These are phyloP conservation scores for Labia minor DNA, from an alignment of 2,888 invertebrate species.

Conservation along the genomic window DNA sequence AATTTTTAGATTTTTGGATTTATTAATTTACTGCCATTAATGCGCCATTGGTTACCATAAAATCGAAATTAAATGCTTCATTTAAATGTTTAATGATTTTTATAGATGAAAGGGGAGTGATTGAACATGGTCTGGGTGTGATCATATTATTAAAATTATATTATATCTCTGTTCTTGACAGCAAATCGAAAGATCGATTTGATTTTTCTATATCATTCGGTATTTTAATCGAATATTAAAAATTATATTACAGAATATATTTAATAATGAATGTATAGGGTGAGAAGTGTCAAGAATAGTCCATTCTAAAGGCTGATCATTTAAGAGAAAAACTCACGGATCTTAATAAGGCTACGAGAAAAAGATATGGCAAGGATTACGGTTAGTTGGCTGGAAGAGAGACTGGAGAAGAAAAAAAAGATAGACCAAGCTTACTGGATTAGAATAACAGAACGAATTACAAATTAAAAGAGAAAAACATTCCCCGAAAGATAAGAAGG, in stretches of 20 bases:
- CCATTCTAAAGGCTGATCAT: no score
- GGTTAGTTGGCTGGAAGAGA: background rate
- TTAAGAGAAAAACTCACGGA: background rate
- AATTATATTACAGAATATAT: no score
- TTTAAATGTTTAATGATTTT: constrained; percentile 4
- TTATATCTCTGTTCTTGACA: background rate
- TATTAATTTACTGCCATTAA: background rate
- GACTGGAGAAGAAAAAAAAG: background rate
- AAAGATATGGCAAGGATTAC: background rate
- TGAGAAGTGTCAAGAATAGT: no score
- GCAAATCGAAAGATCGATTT: background rate
- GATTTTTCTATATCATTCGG: no score
- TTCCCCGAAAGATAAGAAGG: no score
- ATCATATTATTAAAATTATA: background rate
- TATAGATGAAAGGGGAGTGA: background rate
- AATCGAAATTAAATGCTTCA: background rate
- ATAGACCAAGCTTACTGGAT: background rate
- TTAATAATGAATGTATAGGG: no score
- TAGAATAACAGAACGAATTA: background rate
- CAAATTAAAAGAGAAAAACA: constrained; percentile 5
- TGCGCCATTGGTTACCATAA: background rate
- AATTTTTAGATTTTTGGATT: background rate
- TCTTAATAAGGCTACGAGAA: background rate
- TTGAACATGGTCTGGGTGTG: background rate
- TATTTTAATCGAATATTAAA: no score